Evolutionary conservation across 2,888 invertebrate species (phyloP).

Genomic region (Aspidiotus rigidus): DNA sequence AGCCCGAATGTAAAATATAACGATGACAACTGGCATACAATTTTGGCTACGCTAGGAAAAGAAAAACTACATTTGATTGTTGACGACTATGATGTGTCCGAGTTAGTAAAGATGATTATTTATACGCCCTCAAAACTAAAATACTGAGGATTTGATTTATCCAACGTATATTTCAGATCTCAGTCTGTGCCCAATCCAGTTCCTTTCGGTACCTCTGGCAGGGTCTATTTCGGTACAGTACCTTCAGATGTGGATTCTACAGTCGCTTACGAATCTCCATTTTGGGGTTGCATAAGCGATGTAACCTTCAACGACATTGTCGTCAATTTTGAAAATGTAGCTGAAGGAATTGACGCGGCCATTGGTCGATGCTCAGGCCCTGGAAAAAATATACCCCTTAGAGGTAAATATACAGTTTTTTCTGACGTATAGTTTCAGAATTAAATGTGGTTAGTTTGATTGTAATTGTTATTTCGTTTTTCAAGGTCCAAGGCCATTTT

Average conservation of each 20-base stretch:
- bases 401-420: no score
- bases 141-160: neutral
- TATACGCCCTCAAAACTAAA: no score
- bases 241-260: constrained; percentile 45
- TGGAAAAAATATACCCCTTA: constrained; percentile 36
- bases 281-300: constrained; percentile 87
- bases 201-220: constrained; percentile 55
- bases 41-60: constrained; percentile 69
- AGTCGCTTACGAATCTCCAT: constrained; percentile 52
- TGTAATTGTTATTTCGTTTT: no score
- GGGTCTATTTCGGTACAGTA: constrained; percentile 78
- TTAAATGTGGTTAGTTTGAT: no score
- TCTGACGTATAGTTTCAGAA: no score
- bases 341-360: constrained; percentile 51
- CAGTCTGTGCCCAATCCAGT: constrained; percentile 49
- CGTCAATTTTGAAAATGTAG: constrained; percentile 65
- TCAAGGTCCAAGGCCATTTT: no score
- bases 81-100: constrained; percentile 70
- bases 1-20: constrained; percentile 56
- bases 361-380: constrained; percentile 51
- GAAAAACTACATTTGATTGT: constrained; percentile 61
- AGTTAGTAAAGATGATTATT: constrained; percentile 43
- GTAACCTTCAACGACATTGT: constrained; percentile 75
- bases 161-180: constrained; percentile 9
- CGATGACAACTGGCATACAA: constrained; percentile 91